These are phyloP conservation scores for Mesorhabditis belari DNA, from an alignment of 2,888 invertebrate species.

Conservation along the genomic window DNA sequence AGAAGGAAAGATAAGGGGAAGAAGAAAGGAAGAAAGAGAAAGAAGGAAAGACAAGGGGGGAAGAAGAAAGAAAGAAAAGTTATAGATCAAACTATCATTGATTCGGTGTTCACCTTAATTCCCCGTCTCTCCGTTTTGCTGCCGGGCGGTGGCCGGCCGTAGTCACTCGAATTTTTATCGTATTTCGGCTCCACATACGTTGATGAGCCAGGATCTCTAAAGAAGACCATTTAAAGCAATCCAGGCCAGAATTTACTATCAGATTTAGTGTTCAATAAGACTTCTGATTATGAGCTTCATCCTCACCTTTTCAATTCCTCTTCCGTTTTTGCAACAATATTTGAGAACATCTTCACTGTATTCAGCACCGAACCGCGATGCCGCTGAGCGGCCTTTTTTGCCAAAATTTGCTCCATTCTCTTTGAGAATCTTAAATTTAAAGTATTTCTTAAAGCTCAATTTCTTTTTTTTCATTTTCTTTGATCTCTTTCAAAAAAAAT, in stretches of 20 bases:
- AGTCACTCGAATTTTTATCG: constrained; percentile 33
- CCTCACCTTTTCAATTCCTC: background rate
- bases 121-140: constrained; percentile 49
- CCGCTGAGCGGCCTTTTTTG: background rate
- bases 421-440: no score
- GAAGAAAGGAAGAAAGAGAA: no score
- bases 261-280: no score
- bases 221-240: no score
- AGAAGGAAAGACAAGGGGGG: no score
- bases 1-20: no score
- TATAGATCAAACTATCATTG: no score
- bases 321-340: background rate
- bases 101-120: constrained; percentile 20
- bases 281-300: background rate
- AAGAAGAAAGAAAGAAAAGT: no score
- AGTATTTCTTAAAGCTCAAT: no score
- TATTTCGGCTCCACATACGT: constrained; percentile 49
- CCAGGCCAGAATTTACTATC: no score
- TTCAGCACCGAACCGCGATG: background rate
- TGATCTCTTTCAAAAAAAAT: no score
- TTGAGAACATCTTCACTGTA: background rate
- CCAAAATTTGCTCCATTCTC: background rate
- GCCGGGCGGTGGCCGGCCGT: constrained; percentile 44
- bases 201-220: constrained; percentile 68
- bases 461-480: no score